These are phyloP conservation scores for Amphiprion percula DNA, from an alignment of 2,113 vertebrate genomes.

Conservation along the genomic window DNA sequence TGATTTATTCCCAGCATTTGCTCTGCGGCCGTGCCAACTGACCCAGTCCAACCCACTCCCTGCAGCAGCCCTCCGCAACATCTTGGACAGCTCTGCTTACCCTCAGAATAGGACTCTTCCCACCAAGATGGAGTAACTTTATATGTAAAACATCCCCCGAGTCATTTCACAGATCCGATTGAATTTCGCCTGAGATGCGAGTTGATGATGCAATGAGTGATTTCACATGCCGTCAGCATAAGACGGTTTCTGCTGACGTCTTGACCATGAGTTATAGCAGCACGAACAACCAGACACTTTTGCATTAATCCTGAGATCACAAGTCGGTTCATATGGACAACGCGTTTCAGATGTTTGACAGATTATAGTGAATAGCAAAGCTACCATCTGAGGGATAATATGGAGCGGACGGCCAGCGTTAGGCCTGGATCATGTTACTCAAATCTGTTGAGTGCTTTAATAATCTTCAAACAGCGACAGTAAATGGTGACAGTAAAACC, in stretches of 20 bases:
- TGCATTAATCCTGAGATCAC: slow-evolving; percentile 73
- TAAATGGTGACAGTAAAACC: neutral
- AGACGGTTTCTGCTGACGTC: slow-evolving; percentile 67
- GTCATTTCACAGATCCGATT: slow-evolving; percentile 65
- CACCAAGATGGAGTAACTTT: slow-evolving; percentile 68
- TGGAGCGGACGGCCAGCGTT: slow-evolving; percentile 43
- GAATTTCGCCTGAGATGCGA: slow-evolving; percentile 72
- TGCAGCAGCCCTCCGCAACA: slow-evolving; percentile 25
- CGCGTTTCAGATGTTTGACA: slow-evolving; percentile 73
- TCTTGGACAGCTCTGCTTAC: slow-evolving; percentile 68
- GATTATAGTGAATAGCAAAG: slow-evolving; percentile 50
- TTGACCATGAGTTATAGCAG: slow-evolving; percentile 68
- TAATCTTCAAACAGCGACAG: neutral
- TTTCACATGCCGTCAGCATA: slow-evolving; percentile 63
- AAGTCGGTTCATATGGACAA: slow-evolving; percentile 59
- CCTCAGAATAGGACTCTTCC: slow-evolving; percentile 74
- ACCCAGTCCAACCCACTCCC: slow-evolving; percentile 60
- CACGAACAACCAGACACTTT: slow-evolving; percentile 63
- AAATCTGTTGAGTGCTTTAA: slow-evolving; percentile 47
- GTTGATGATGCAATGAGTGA: slow-evolving; percentile 67
- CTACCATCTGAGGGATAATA: slow-evolving; percentile 35
- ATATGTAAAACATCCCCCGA: slow-evolving; percentile 60
- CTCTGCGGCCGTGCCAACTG: slow-evolving; percentile 75
- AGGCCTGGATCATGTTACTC: slow-evolving; percentile 42
- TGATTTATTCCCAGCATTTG: slow-evolving; percentile 83